Evolutionary conservation across 2,888 invertebrate species (phyloP).

Genomic region (Urechis unicinctus): DNA sequence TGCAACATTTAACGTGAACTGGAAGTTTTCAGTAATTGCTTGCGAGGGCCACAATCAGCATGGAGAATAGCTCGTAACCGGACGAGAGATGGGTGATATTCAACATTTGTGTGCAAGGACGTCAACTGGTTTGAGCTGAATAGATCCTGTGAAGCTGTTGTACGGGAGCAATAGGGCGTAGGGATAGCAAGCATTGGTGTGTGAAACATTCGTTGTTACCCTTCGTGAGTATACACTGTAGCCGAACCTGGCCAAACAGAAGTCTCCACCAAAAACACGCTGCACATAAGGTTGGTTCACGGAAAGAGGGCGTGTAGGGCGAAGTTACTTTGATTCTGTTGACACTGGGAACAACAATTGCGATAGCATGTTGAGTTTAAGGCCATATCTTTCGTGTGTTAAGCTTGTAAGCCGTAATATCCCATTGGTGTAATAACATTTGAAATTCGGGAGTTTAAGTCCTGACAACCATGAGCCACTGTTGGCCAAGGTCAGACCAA

Average conservation of each 20-base stretch:
- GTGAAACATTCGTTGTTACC: neutral
- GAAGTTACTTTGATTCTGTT: neutral
- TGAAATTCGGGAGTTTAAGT: neutral
- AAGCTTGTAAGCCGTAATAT: neutral
- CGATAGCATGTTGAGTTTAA: neutral
- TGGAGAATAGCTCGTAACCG: neutral
- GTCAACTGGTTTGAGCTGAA: neutral
- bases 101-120: neutral
- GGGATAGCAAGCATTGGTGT: neutral
- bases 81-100: neutral
- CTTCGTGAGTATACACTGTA: neutral
- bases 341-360: neutral
- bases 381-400: neutral
- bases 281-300: neutral
- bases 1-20: constrained; percentile 2
- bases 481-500: constrained; percentile 1
- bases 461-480: neutral
- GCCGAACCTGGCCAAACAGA: neutral
- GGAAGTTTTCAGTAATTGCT: constrained; percentile 9
- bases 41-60: neutral
- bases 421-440: neutral
- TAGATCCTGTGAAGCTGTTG: neutral
- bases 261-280: neutral
- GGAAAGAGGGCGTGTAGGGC: neutral
- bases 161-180: neutral